phyloP scores from a whole-genome alignment of 2,888 invertebrate species.

The Noctua janthe region DNA sequence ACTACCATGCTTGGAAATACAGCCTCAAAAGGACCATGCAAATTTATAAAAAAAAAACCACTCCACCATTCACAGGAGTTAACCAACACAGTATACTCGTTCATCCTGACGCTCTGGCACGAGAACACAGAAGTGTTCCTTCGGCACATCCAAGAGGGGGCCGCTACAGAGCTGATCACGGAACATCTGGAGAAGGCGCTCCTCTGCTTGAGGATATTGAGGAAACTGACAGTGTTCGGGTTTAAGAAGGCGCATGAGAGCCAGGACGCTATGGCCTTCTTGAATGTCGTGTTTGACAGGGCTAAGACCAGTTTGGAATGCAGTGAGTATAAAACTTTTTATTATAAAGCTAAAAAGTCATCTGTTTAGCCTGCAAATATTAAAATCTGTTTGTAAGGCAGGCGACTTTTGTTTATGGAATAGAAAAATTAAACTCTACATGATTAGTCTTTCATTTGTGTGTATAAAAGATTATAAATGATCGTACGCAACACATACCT shows the following conservation, averaged over 20 bases:
- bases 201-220: conserved; percentile 94
- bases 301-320: conserved; percentile 95
- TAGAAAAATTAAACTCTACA: no score
- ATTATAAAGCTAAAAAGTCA: not conserved
- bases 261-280: conserved; percentile 93
- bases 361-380: no score
- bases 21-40: no score
- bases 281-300: conserved; percentile 94
- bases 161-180: conserved; percentile 91
- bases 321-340: conserved; percentile 91
- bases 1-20: no score
- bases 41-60: no score
- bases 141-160: conserved; percentile 91
- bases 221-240: conserved; percentile 96
- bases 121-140: conserved; percentile 93
- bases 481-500: no score
- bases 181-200: conserved; percentile 95
- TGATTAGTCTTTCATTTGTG: no score
- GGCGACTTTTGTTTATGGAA: no score
- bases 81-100: conserved; percentile 93
- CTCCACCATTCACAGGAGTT: conserved; percentile 91
- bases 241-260: conserved; percentile 94
- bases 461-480: no score
- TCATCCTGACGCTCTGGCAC: conserved; percentile 95
- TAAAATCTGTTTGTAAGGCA: no score